Evolutionary conservation across 1,140 invertebrate genomes (phyloP), one percentile per base, ranked within the genome.

Genomic region (Panagrolaimus sp.): DNA sequence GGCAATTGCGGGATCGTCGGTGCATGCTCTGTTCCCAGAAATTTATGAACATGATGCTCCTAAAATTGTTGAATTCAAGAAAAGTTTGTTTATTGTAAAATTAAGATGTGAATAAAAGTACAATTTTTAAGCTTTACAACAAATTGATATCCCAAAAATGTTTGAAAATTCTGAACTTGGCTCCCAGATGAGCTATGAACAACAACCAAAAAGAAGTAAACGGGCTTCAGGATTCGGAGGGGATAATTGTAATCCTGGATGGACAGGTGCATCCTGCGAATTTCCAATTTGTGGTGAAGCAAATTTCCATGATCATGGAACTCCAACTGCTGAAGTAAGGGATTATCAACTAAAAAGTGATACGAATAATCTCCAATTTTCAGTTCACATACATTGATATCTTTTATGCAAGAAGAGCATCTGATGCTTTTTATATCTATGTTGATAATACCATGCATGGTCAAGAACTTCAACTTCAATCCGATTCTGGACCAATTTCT

Each of bases 381-480:
- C 11, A 20, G 11, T 27, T 27, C 20, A 57, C 51, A 57, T 25
- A 20, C n/a, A 16, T 13, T 3, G 11, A 2, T 27, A 57, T 27
- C 51, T 57, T 57, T 27, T 57, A 57, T 27, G 20, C 20, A 14
- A 14, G 20, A 27, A 57, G 20, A 16, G 20, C 51, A 57, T 20
- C 20, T 20, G 20, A 20, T 20, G 11, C 8, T 11, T 20, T 13
- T 16, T 57, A 4, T 20, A 27, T 57, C n/a, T 57, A 57, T 27
- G n/a, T 57, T 20, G 51, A 57, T 16, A 57, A 57, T 27, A 57
- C 51, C 51, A 57, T 57, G 51, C 20, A 57, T 57, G 51, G 20
- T 57, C 20, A 57, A 27, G 20, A 27, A 25, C 27, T 57, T 27
- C 20, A 57, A 9, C 20, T 57, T 11, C 20, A 25, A 20, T 57